Evolutionary conservation across 2,797 vertebrate genomes (phyloP).

Genomic region (Peromyscus attwateri): DNA sequence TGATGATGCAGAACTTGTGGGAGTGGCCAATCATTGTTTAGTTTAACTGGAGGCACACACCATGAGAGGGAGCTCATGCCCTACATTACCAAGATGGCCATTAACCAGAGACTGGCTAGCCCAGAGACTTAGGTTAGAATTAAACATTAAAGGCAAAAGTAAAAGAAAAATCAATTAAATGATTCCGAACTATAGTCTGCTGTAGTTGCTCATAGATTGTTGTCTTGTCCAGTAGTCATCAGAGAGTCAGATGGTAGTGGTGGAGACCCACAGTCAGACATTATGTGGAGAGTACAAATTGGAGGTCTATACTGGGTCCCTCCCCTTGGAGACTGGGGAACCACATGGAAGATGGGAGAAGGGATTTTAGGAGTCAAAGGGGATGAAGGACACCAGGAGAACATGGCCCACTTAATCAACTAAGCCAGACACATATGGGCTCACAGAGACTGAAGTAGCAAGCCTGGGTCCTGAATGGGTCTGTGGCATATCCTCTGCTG

Average conservation of each 20-base stretch:
- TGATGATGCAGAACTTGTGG: background rate
- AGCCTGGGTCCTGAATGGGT: background rate
- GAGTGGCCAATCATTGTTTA: background rate
- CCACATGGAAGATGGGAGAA: background rate
- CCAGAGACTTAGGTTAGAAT: background rate
- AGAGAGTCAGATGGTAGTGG: too few species aligned
- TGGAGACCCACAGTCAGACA: background rate
- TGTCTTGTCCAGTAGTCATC: background rate
- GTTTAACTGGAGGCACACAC: background rate
- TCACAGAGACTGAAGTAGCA: background rate
- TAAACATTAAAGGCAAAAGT: background rate
- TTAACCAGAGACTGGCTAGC: background rate
- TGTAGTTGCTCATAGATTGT: background rate
- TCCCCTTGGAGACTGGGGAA: background rate
- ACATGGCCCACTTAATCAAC: background rate
- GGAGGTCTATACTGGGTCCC: background rate
- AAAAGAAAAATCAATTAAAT: too few species aligned
- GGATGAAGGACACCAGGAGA: background rate
- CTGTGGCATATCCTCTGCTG: background rate
- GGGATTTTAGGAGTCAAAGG: background rate
- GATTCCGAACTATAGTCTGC: background rate
- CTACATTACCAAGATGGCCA: background rate
- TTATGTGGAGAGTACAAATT: background rate
- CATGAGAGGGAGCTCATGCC: too few species aligned
- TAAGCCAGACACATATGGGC: background rate